Evolutionary conservation across 2,797 vertebrate species (phyloP).

Genomic region (Acrocephalus scirpaceus): DNA sequence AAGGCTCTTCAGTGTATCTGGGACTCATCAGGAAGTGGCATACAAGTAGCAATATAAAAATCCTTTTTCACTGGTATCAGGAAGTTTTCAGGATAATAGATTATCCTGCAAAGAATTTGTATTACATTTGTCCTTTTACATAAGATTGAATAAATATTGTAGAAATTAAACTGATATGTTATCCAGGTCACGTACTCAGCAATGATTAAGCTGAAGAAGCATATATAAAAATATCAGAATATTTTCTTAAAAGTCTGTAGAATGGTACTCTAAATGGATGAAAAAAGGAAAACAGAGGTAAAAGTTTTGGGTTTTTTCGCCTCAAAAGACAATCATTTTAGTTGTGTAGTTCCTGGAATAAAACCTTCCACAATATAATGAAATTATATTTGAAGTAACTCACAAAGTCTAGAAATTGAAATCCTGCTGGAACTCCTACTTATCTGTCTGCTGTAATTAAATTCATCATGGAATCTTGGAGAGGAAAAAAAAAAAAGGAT

Average conservation of each 20-base stretch:
- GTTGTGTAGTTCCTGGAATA: neutral
- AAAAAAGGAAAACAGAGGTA: neutral
- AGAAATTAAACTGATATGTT: neutral
- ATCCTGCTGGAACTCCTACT: neutral
- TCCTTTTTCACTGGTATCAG: neutral
- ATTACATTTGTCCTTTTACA: neutral
- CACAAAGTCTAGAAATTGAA: neutral
- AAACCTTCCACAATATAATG: neutral
- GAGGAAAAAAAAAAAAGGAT: neutral
- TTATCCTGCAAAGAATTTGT: neutral
- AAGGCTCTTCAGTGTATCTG: neutral
- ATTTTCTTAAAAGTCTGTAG: neutral
- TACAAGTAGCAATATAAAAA: neutral
- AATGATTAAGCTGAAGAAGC: neutral
- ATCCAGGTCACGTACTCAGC: neutral
- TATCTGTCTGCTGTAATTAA: neutral
- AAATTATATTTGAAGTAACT: neutral
- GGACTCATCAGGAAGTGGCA: conserved; percentile 5
- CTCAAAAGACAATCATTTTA: neutral
- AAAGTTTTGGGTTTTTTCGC: neutral
- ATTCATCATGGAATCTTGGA: neutral
- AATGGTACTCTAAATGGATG: neutral
- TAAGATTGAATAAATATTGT: neutral
- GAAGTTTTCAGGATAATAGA: neutral
- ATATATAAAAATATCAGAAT: neutral